phyloP scores from a whole-genome alignment of 2,113 vertebrate species.

The Brachirus orientalis region DNA sequence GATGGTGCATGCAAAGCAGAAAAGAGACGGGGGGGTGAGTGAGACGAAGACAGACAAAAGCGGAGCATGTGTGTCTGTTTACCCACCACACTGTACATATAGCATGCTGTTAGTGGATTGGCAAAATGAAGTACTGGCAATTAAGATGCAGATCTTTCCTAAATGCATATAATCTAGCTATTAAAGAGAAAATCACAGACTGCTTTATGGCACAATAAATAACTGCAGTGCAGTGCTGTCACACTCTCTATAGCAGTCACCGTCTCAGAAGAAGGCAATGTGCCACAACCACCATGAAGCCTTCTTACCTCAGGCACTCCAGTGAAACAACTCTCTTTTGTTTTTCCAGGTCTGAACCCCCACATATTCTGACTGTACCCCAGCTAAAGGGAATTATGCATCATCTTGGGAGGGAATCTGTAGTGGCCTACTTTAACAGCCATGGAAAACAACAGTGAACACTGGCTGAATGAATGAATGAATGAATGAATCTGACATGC shows the following conservation, averaged over 20 bases:
- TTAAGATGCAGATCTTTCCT: conserved; percentile 60
- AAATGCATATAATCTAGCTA: conserved; percentile 24
- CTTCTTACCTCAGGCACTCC: conserved; percentile 59
- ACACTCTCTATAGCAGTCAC: conserved; percentile 50
- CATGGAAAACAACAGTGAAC: conserved; percentile 62
- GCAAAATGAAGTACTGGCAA: conserved; percentile 61
- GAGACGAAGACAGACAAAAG: conserved; percentile 13
- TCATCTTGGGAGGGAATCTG: conserved; percentile 58
- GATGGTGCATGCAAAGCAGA: conserved; percentile 12
- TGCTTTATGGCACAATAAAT: conserved; percentile 47
- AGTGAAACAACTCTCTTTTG: conserved; percentile 62
- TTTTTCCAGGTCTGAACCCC: conserved; percentile 46
- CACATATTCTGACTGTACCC: conserved; percentile 40
- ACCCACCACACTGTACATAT: conserved; percentile 42
- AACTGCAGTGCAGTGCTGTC: conserved; percentile 57
- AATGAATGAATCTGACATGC: conserved; percentile 71
- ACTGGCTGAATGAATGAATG: conserved; percentile 57
- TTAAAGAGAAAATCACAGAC: conserved; percentile 52
- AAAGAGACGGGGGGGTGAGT: neutral
- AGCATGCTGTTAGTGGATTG: conserved; percentile 47
- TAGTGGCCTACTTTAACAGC: conserved; percentile 62
- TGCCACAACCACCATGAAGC: conserved; percentile 61
- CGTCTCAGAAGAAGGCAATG: conserved; percentile 55
- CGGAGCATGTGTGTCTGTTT: conserved; percentile 54
- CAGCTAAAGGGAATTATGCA: conserved; percentile 60